Conservation (phyloP, 2,797 vertebrate genomes). For the Moxostoma hubbsi region DNA sequence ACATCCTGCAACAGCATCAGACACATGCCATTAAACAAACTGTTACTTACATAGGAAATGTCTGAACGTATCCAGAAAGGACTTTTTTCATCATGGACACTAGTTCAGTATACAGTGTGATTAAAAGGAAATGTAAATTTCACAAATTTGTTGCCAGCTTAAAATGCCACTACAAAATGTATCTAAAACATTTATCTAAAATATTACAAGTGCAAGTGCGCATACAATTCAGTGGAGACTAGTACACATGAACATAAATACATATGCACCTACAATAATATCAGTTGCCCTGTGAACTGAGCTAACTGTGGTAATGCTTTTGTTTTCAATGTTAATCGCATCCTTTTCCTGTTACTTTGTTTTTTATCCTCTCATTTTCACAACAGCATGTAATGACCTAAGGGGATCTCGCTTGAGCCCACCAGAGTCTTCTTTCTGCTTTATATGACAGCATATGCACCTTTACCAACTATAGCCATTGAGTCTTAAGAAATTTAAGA, state of each 20-base stretch:
- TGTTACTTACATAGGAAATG: background rate
- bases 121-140: background rate
- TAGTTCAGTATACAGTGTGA: background rate
- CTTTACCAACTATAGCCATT: too few relatives aligned
- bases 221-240: background rate
- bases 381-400: conserved; percentile 74
- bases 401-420: conserved; percentile 71
- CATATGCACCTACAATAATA: conserved; percentile 66
- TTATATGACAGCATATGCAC: conserved; percentile 66
- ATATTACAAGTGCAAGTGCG: too few relatives aligned
- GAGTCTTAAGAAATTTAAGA: conserved; percentile 18
- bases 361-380: conserved; percentile 66
- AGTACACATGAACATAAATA: conserved; percentile 19
- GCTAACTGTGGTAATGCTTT: conserved; percentile 75
- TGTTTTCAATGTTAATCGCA: conserved; percentile 78
- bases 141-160: too few relatives aligned
- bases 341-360: conserved; percentile 62
- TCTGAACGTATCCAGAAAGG: background rate
- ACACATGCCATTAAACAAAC: conserved; percentile 9
- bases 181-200: too few relatives aligned
- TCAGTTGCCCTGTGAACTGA: conserved; percentile 71
- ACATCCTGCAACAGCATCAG: conserved; percentile 81
- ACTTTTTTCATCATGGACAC: background rate
- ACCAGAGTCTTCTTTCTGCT: conserved; percentile 71
- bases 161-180: too few relatives aligned